Conservation (phyloP, 1,140 invertebrate species). For the Plectus sambesii region DNA sequence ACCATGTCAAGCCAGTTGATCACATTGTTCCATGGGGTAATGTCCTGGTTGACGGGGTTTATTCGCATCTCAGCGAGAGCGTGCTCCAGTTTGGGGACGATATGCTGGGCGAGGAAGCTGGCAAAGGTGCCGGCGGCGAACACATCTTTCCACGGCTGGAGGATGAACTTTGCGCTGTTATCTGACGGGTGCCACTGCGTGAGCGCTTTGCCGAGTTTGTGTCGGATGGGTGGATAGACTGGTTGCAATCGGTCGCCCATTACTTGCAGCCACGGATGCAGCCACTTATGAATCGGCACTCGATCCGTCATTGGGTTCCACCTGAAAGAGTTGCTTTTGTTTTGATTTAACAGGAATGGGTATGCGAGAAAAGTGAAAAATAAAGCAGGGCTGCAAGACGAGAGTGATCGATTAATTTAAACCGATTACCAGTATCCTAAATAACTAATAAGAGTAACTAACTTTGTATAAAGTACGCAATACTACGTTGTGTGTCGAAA, state of each 20-base stretch:
- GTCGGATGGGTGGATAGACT: slow-evolving; percentile 79
- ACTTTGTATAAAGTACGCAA: too few relatives aligned
- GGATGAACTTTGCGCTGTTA: slow-evolving; percentile 70
- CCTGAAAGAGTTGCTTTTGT: too few relatives aligned
- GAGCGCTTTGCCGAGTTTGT: slow-evolving; percentile 75
- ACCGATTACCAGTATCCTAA: too few relatives aligned
- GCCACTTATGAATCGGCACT: slow-evolving; percentile 86
- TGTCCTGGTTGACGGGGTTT: slow-evolving; percentile 19
- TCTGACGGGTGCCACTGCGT: slow-evolving; percentile 60
- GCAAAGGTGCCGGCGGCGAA: slow-evolving; percentile 53
- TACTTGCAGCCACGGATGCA: slow-evolving; percentile 81
- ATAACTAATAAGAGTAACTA: too few relatives aligned
- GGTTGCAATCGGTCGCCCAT: slow-evolving; percentile 62
- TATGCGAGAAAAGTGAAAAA: too few relatives aligned
- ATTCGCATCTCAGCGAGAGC: slow-evolving; percentile 17
- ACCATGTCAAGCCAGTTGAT: slow-evolving; percentile 35
- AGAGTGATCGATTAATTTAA: too few relatives aligned
- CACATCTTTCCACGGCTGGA: slow-evolving; percentile 78
- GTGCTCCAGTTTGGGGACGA: slow-evolving; percentile 36
- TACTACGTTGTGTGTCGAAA: too few relatives aligned
- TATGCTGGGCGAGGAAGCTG: slow-evolving; percentile 33
- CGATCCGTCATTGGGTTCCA: slow-evolving; percentile 89
- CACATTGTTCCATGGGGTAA: slow-evolving; percentile 1
- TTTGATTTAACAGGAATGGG: too few relatives aligned
- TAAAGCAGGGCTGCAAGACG: too few relatives aligned